These are phyloP conservation scores for Noctua janthina DNA, from an alignment of 2,888 invertebrate genomes.

Conservation along the genomic window DNA sequence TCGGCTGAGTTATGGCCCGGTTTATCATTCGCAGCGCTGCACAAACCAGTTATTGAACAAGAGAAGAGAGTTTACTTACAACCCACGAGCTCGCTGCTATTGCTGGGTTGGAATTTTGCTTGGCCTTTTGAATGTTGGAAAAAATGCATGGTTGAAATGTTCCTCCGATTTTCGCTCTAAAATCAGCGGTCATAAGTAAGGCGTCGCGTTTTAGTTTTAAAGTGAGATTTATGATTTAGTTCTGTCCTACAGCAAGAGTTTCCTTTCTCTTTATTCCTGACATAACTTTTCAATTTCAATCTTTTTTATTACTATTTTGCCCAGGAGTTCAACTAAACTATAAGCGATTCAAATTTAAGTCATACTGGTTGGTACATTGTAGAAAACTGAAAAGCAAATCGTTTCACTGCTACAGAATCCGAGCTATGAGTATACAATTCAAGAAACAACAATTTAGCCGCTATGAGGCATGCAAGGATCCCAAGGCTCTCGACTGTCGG, in stretches of 20 bases:
- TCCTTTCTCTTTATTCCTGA: not conserved
- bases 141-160: conserved; percentile 10
- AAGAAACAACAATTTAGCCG: conserved; percentile 36
- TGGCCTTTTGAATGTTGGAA: conserved; percentile 1
- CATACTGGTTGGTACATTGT: not conserved
- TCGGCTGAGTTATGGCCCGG: conserved; percentile 55
- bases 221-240: not conserved
- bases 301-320: not conserved
- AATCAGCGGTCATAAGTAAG: not conserved
- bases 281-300: not conserved
- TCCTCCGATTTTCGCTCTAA: not conserved
- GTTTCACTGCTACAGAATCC: conserved; percentile 8
- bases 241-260: not conserved
- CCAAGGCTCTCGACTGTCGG: conserved; percentile 15
- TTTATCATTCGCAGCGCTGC: conserved; percentile 59
- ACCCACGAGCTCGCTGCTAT: conserved; percentile 32
- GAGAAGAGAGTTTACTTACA: conserved; percentile 47
- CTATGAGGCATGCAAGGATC: conserved; percentile 25
- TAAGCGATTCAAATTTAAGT: not conserved
- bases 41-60: conserved; percentile 61
- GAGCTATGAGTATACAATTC: conserved; percentile 16
- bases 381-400: conserved; percentile 23
- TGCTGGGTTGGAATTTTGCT: conserved; percentile 20
- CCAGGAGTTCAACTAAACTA: not conserved
- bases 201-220: not conserved